A percentile compares a stretch with the other conserved stretches of the same genome.
Evolutionary conservation across 2,113 vertebrate species (phyloP).

Genomic region (Accipiter cooperii): DNA sequence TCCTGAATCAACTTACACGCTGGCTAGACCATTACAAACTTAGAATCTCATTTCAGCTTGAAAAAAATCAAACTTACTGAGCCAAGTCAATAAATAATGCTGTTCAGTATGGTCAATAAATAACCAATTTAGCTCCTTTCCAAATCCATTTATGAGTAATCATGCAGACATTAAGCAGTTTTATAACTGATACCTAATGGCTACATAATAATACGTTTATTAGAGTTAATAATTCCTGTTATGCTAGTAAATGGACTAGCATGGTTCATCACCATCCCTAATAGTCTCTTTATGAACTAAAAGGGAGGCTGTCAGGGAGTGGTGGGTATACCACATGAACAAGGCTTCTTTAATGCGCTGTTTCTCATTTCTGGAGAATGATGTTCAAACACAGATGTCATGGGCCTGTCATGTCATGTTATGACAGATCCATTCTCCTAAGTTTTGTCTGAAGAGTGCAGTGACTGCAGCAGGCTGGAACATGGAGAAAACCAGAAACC

Average conservation of each 20-base stretch:
- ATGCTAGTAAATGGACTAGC: neutral
- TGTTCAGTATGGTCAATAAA: conserved; percentile 10
- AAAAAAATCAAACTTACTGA: neutral
- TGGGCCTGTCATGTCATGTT: neutral
- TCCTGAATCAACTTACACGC: neutral
- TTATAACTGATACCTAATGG: conserved; percentile 8
- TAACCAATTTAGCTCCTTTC: conserved; percentile 22
- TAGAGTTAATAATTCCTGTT: conserved; percentile 4
- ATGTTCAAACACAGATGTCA: neutral
- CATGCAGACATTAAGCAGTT: neutral
- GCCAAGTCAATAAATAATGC: conserved; percentile 27
- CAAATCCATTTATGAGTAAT: conserved; percentile 31
- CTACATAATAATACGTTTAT: conserved; percentile 36
- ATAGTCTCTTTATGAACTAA: neutral
- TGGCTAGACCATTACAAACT: neutral
- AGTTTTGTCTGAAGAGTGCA: neutral
- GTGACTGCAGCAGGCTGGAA: neutral
- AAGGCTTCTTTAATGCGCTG: neutral
- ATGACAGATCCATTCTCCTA: neutral
- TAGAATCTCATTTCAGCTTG: neutral
- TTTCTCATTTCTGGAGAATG: neutral
- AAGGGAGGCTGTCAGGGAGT: neutral
- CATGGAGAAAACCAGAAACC: neutral
- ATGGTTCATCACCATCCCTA: neutral
- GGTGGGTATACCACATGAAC: neutral